Percentiles rank a stretch among this genome's conserved stretches.
Conservation (phyloP, 2,113 vertebrate species). For the Donacobius atricapilla region DNA sequence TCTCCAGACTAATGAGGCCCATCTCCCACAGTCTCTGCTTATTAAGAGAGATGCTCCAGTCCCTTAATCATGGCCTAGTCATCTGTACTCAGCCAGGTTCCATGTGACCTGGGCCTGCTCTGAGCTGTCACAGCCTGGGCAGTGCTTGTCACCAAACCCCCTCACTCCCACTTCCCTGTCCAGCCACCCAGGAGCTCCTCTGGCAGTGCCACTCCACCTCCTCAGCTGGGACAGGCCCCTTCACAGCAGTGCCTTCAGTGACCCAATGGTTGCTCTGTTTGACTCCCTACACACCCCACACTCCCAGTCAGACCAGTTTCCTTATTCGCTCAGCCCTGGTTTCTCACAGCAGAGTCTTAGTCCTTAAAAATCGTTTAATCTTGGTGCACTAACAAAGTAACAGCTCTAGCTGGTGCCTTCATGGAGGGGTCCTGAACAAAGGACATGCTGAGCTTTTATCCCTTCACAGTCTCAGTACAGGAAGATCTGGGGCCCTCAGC, state of each 20-base stretch:
- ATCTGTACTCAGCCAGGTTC: neutral
- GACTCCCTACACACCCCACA: neutral
- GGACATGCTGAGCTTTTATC: neutral
- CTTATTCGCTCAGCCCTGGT: neutral
- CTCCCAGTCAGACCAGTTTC: neutral
- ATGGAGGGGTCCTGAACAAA: neutral
- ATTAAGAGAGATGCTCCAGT: neutral
- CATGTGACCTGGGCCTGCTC: neutral
- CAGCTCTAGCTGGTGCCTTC: neutral
- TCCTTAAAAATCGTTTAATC: neutral
- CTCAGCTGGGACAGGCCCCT: neutral
- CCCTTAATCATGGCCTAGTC: neutral
- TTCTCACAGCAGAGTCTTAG: neutral
- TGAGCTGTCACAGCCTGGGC: neutral
- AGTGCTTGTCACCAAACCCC: rapidly evolving
- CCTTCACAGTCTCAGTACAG: neutral
- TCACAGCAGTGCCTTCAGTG: neutral
- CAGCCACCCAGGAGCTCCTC: neutral
- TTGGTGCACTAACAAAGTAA: neutral
- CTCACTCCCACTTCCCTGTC: neutral
- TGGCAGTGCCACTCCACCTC: neutral
- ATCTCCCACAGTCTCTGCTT: neutral
- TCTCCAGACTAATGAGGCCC: neutral
- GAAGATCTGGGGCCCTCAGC: neutral
- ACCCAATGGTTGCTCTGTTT: neutral